Percentiles rank a stretch among this genome's conserved stretches.
These are phyloP conservation scores for Plagodis dolabraria DNA, from an alignment of 2,888 invertebrate genomes.

Conservation along the genomic window DNA sequence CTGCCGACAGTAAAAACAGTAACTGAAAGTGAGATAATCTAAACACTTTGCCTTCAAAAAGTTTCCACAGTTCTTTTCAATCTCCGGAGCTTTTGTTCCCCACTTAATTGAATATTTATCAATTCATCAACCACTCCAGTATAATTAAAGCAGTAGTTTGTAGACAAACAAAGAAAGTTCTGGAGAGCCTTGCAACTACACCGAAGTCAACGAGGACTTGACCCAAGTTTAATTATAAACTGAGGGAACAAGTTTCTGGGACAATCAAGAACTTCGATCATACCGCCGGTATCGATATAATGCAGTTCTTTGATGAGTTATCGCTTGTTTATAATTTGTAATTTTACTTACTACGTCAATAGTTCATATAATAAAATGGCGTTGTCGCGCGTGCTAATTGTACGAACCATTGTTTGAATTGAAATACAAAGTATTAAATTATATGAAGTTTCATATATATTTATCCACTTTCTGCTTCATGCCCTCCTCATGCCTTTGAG, in stretches of 20 bases:
- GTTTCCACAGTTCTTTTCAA: background rate
- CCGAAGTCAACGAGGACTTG: conserved; percentile 70
- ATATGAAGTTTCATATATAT: no score
- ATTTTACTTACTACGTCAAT: no score
- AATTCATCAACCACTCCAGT: conserved; percentile 60
- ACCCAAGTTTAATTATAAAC: conserved; percentile 81
- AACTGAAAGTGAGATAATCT: no score
- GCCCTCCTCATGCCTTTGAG: no score
- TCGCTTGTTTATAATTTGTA: background rate
- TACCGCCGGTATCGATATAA: conserved; percentile 53
- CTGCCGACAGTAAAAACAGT: no score
- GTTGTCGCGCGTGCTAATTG: no score
- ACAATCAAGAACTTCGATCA: conserved; percentile 72
- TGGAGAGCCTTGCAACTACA: conserved; percentile 57
- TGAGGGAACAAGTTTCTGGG: conserved; percentile 66
- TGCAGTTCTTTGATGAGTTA: conserved; percentile 47
- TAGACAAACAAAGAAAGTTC: conserved; percentile 73
- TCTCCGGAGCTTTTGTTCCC: conserved; percentile 25
- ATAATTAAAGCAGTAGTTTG: conserved; percentile 67
- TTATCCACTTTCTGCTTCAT: no score
- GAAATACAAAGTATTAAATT: no score
- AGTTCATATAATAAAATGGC: no score
- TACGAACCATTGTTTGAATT: no score
- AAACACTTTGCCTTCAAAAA: conserved; percentile 1
- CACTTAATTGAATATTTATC: conserved; percentile 55